Base-by-base conservation (phyloP, 1,140 invertebrate genomes). In the Tenebrio molitor region DNA sequence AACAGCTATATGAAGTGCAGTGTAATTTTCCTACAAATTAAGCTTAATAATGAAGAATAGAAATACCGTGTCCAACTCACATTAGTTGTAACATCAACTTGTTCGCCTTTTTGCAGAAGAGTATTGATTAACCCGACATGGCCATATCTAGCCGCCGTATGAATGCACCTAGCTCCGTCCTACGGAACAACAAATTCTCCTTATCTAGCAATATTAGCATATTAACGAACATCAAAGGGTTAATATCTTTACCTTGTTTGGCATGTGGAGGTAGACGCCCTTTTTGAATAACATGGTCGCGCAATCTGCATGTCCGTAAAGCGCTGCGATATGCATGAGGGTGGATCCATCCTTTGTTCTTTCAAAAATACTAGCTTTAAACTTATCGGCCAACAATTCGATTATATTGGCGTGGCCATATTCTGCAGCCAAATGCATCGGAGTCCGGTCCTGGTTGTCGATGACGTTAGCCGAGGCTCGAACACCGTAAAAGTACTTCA, bases 181-280 rank as follows among this genome's bases (percentile, higher is more conserved):
- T 92, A 77, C 10, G 68, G 66, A 33, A 21, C 33, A 8, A 29
- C 8, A 44, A 64, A 42, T 5, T 73, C n/a, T 15, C 3, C 42
- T 46, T 46, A 46, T 46, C 42, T 46, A 7, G 8, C 17, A 19
- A 6, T n/a, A 23, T 50, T 50, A 50, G 16, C 44, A 50, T 50
- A 50, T 5, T 19, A 50, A 50, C 19, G 29, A 5, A 10, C 10
- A 33, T 33, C 29, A 33, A 33, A 33, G 4, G 10, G 44, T 10
- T 12, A 58, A 29, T 29, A 14, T 2, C 17, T 73, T 78, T 82
- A 92, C 91, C 87, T 99, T 99, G 85, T 99, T 99, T 72, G 98
- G 97, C 97, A 99, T 99, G 80, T 99, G 96, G 0, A 99, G 87
- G 72, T 98, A 98, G n/a, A 99, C 97, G 1, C 98, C 98, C 84